phyloP scores from a whole-genome alignment of 2,888 invertebrate genomes.

The Ryuthela nishihirai region DNA sequence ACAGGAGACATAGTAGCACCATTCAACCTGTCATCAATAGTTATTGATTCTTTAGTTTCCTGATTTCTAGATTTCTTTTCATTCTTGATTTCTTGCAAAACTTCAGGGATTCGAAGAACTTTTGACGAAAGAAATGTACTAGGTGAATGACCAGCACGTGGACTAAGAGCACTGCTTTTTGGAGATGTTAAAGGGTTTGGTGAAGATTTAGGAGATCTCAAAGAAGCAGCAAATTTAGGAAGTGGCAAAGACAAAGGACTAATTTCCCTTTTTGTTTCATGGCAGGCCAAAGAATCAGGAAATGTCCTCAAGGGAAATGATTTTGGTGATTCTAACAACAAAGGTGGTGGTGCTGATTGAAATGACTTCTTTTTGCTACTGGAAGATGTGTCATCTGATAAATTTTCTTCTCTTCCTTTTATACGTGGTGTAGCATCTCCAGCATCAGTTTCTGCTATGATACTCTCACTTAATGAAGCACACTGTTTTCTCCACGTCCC shows the following conservation, averaged over 20 bases:
- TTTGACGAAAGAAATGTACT: conserved; percentile 19
- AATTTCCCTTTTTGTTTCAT: conserved; percentile 33
- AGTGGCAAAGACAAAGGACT: conserved; percentile 61
- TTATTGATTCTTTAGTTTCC: conserved; percentile 20
- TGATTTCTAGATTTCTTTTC: conserved; percentile 20
- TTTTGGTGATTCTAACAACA: conserved; percentile 9
- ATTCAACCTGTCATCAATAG: too few species aligned
- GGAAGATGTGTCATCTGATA: conserved; percentile 5
- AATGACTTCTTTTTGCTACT: conserved; percentile 4
- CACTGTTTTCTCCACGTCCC: conserved; percentile 26
- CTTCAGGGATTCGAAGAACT: conserved; percentile 15
- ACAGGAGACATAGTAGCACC: conserved; percentile 17
- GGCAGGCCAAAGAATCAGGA: conserved; percentile 15
- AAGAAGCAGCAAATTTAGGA: conserved; percentile 70
- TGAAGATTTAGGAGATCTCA: conserved; percentile 62
- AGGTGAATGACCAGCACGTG: conserved; percentile 34
- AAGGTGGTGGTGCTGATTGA: conserved; percentile 1
- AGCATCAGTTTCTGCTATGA: conserved; percentile 15
- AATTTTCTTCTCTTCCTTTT: conserved; percentile 12
- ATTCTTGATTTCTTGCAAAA: conserved; percentile 17
- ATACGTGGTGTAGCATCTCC: conserved; percentile 9
- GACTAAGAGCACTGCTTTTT: conserved; percentile 30
- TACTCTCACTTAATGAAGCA: conserved; percentile 17
- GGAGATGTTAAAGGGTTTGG: conserved; percentile 46
- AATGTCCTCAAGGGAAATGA: conserved; percentile 11